Conservation (phyloP, 37 sponge, comb jelly and placozoan species). For the Chondrilla cf. caribensis region DNA sequence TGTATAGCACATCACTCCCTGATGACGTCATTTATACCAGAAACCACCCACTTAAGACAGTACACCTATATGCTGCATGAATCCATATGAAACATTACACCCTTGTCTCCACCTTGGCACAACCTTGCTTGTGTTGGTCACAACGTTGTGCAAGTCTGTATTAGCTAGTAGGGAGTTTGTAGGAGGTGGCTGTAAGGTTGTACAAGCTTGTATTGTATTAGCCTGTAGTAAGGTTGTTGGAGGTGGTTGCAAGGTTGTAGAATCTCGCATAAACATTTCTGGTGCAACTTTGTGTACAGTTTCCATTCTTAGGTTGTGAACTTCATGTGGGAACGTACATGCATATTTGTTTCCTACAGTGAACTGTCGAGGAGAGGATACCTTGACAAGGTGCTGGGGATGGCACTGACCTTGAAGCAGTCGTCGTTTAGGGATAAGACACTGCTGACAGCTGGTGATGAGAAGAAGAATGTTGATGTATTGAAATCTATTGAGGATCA, state of each 20-base stretch:
- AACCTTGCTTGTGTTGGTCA: no score
- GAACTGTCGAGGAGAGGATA: constrained; percentile 44
- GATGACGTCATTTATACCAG: not conserved
- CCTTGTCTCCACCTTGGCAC: not conserved
- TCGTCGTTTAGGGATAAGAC: constrained; percentile 32
- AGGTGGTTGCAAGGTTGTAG: no score
- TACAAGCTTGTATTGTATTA: no score
- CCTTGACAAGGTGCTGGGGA: constrained; percentile 63
- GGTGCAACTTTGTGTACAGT: no score
- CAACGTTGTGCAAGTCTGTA: no score
- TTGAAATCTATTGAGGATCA: constrained; percentile 60
- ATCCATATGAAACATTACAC: no score
- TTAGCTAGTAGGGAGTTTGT: no score
- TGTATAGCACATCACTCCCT: not conserved
- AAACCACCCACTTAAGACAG: not conserved
- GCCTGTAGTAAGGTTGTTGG: no score
- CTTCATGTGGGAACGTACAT: no score
- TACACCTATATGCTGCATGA: not conserved
- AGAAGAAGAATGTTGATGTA: constrained; percentile 12
- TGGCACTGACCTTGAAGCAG: constrained; percentile 54
- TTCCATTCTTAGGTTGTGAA: no score
- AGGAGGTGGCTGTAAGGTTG: no score
- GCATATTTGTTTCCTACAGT: constrained; percentile 39
- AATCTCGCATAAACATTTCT: no score
- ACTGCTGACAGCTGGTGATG: constrained; percentile 58